Evolutionary conservation across 1,140 invertebrate species (phyloP), one percentile per base, ranked within the genome.

Genomic region (Ruditapes philippinarum): DNA sequence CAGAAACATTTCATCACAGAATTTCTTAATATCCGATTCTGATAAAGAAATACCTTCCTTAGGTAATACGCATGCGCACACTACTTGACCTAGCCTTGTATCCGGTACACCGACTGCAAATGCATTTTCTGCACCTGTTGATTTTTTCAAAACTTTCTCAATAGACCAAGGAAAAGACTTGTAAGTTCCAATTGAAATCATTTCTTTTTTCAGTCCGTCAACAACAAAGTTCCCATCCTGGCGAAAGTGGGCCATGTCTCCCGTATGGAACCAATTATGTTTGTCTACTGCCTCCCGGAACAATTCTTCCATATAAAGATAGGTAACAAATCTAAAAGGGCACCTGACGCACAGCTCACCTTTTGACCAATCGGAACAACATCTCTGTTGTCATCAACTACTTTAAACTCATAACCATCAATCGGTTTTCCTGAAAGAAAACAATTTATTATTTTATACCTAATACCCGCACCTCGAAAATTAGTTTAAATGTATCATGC

Each of bases 81-180:
- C 65, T 54, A 81, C 78, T 40, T 88, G 57, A 42, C 33, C 14
- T 4, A 88, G 36, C 12, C 86, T 19, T 57, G 42, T 36, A 62
- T 88, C 86, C n/a, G 86, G 86, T 28, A 88, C 86, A 42, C 86
- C 86, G 42, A 88, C 86, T 40, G 78, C 86, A 81, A 73, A 88
- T 4, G 42, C 86, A 49, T 49, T 49, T 38, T 31, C 62, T 3
- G 51, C 86, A 17, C 86, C 86, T 31, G 38, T 76, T 7, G 49
- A 40, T 14, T 33, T 81, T 51, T 45, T 68, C 4, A 88, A 62
- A 14, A 28, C 49, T 12, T 49, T 70, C 33, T 88, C 86, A 42
- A 81, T 73, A 25, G 17, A 22, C 86, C 86, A 88, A n/a, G 78
- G 86, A 45, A 88, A 88, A 73, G 68, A 88, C 36, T 88, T 88